Evolutionary conservation across 2,888 invertebrate genomes (phyloP).

Genomic region (Chaitophorus viminalis): DNA sequence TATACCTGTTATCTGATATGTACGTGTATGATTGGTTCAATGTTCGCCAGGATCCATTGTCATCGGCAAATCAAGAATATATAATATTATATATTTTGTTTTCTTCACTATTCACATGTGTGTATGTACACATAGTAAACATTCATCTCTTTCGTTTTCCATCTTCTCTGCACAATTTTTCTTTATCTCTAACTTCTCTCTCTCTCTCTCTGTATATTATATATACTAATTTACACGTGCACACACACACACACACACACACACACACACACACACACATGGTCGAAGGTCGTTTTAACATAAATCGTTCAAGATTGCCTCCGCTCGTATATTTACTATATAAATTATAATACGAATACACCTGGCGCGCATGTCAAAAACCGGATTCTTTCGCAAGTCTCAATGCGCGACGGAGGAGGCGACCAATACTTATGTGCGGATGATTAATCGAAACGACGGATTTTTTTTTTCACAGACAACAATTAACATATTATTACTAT

Average conservation of each 20-base stretch:
- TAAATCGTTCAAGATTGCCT: constrained; percentile 1
- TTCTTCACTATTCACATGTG: background rate
- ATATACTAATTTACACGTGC: too few species aligned
- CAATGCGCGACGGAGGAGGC: background rate
- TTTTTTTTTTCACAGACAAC: background rate
- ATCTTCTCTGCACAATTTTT: background rate
- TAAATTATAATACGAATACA: background rate
- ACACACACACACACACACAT: background rate
- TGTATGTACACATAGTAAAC: background rate
- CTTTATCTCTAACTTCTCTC: background rate
- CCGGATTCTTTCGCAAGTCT: constrained; percentile 46
- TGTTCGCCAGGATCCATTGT: background rate
- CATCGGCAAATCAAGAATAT: background rate
- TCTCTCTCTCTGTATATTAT: background rate
- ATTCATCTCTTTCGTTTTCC: background rate
- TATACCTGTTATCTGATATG: background rate
- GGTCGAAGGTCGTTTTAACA: constrained; percentile 17
- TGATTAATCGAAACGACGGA: background rate
- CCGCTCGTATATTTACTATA: background rate
- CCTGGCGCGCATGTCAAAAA: constrained; percentile 19
- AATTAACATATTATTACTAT: background rate
- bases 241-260: background rate
- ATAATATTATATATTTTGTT: background rate
- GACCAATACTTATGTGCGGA: background rate
- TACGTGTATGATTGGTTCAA: background rate